These are phyloP conservation scores for Eremobia ochroleuca DNA, from an alignment of 2,888 invertebrate genomes.

Conservation along the genomic window DNA sequence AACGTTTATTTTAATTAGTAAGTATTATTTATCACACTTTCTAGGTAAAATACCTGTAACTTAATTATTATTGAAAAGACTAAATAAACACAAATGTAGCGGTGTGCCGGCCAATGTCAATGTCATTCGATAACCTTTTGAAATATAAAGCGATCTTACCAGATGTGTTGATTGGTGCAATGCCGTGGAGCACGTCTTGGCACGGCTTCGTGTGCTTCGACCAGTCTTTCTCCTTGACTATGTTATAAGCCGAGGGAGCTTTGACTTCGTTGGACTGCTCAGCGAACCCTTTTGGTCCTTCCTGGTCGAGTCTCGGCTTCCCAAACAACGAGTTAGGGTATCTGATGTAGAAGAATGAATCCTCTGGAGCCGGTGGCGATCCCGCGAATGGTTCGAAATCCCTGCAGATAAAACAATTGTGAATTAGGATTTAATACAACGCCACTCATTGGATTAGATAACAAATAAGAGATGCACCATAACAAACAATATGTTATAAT, in stretches of 20 bases:
- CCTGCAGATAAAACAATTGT: slow-evolving; percentile 72
- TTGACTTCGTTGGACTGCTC: slow-evolving; percentile 78
- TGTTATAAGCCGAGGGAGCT: slow-evolving; percentile 74
- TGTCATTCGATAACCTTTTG: slow-evolving; percentile 65
- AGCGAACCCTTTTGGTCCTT: slow-evolving; percentile 71
- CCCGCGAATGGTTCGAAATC: slow-evolving; percentile 88
- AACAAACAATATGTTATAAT: slow-evolving; percentile 41
- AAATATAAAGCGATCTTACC: slow-evolving; percentile 75
- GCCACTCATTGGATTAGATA: slow-evolving; percentile 29
- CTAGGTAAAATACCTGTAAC: not conserved
- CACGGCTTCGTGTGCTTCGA: slow-evolving; percentile 93
- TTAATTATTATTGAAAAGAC: not conserved
- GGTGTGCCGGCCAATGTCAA: slow-evolving; percentile 61
- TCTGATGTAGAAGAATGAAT: slow-evolving; percentile 92
- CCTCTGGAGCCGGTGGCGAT: slow-evolving; percentile 94
- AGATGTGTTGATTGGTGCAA: slow-evolving; percentile 85
- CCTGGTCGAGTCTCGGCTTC: slow-evolving; percentile 76
- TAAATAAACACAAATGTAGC: not conserved
- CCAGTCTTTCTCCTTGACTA: slow-evolving; percentile 88
- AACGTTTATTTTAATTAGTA: not conserved
- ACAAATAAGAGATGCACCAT: slow-evolving; percentile 25
- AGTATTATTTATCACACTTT: not conserved
- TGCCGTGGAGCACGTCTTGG: slow-evolving; percentile 91
- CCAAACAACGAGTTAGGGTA: slow-evolving; percentile 90
- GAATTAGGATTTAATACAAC: slow-evolving; percentile 36